phyloP scores from a whole-genome alignment of 2,113 vertebrate genomes.

The Oryzias curvinotus region DNA sequence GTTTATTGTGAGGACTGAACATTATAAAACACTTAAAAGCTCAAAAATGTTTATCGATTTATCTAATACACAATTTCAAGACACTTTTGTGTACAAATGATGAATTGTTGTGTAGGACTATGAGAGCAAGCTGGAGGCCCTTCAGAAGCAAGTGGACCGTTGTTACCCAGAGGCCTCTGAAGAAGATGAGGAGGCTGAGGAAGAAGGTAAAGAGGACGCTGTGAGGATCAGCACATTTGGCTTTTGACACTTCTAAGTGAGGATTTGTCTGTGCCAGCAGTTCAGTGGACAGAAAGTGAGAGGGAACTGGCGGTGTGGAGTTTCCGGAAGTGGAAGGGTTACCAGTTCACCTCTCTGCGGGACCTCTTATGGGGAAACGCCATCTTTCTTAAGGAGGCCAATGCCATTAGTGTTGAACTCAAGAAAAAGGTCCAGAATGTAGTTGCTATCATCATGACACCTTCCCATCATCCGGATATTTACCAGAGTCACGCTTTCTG shows the following conservation, averaged over 20 bases:
- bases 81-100: neutral
- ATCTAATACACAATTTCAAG: too few species aligned
- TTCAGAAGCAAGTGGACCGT: slow-evolving; percentile 95
- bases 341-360: slow-evolving; percentile 96
- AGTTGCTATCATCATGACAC: neutral
- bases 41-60: too few species aligned
- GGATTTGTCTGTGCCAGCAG: slow-evolving; percentile 64
- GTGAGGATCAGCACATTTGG: too few species aligned
- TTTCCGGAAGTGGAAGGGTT: slow-evolving; percentile 95
- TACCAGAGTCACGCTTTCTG: neutral
- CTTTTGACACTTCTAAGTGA: neutral
- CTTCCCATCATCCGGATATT: neutral
- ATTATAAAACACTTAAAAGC: too few species aligned
- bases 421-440: slow-evolving; percentile 89
- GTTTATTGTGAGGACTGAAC: too few species aligned
- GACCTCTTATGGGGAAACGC: slow-evolving; percentile 96
- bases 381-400: slow-evolving; percentile 97
- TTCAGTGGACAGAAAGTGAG: slow-evolving; percentile 91
- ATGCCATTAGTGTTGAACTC: slow-evolving; percentile 96
- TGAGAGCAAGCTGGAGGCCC: slow-evolving; percentile 93
- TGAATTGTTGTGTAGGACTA: slow-evolving; percentile 84
- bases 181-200: slow-evolving; percentile 92
- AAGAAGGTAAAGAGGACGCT: slow-evolving; percentile 83
- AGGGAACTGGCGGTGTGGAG: slow-evolving; percentile 91
- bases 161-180: slow-evolving; percentile 86